Percentiles rank a stretch among this genome's conserved stretches.
Evolutionary conservation across 2,113 vertebrate species (phyloP).

Genomic region (Crotophaga sulcirostris): DNA sequence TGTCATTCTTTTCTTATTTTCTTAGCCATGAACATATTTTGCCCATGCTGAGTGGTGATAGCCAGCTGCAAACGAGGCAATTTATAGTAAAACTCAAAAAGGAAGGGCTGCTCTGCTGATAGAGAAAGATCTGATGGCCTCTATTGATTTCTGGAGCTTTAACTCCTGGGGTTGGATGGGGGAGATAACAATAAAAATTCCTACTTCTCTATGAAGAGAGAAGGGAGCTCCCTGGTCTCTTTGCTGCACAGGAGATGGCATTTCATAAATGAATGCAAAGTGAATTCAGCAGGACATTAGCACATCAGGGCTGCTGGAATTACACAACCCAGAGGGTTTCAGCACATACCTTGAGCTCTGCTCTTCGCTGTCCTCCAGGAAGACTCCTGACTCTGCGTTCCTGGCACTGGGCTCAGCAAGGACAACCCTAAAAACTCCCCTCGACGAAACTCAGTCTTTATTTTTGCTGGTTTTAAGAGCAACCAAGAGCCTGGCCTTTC

Average conservation of each 20-base stretch:
- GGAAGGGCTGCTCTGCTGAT: background rate
- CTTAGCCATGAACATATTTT: background rate
- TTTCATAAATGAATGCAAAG: background rate
- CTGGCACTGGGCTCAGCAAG: background rate
- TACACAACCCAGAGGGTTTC: fast-evolving
- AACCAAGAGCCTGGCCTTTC: background rate
- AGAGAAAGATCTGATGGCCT: no score
- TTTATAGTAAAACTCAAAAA: background rate
- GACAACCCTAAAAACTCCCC: fast-evolving
- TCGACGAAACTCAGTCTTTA: background rate
- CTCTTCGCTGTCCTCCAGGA: background rate
- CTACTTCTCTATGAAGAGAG: no score
- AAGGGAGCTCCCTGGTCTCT: background rate
- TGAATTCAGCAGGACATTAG: background rate
- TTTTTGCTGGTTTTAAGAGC: background rate
- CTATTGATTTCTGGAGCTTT: background rate
- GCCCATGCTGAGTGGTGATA: no score
- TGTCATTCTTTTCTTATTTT: background rate
- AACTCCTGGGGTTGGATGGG: background rate
- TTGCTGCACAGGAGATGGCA: background rate
- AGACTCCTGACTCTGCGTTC: background rate
- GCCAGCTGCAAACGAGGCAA: background rate
- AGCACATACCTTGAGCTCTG: background rate
- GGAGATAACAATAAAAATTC: background rate
- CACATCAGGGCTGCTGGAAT: background rate